Evolutionary conservation across 1,140 invertebrate genomes (phyloP), one percentile per base, ranked within the genome.

Genomic region (Dreissena polymorpha): DNA sequence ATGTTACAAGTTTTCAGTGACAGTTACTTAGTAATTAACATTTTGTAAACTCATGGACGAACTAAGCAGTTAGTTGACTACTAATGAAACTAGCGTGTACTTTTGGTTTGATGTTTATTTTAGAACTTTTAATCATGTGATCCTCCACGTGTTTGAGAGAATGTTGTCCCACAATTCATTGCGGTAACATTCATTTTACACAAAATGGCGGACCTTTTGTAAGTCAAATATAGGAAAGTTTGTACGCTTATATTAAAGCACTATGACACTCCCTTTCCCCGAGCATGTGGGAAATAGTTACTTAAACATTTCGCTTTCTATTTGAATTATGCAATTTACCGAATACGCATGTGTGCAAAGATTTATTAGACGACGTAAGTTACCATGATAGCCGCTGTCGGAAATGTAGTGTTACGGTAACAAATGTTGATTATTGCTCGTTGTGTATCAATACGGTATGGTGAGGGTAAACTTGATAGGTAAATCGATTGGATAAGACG

Each of bases 151-250:
- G 84, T 73, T 72, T 78, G 57, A 57, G 64, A 76, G 73, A 75
- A 78, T 55, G 72, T 72, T 72, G 55, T 60, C 84, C 84, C 84
- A 85, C 50, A 81, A 73, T 81, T 60, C 84, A 81, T 70, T 68
- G 78, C 84, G 77, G 23, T 72, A 80, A 81, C 70, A 85, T 85
- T 81, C 79, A 76, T 76, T 85, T 85, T 85, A 77, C 78, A 79
- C 84, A 85, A 85, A 75, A 85, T 85, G 84, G 84, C 84, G 84
- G 84, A 81, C 70, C 64, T 49, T 81, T 81, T 71, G 78, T 85
- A 85, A 85, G 84, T 85, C 74, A 76, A n/a, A 70, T 53, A 76
- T 65, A 76, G 69, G 68, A 78, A 85, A 81, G 27, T 80, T 80
- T 72, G 69, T 50, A 51, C 72, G 84, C 77, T 71, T 85, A 81